A percentile compares a stretch with the other conserved stretches of the same genome.
These are phyloP conservation scores for Amphipoea oculea DNA, from an alignment of 2,888 invertebrate species.

Conservation along the genomic window DNA sequence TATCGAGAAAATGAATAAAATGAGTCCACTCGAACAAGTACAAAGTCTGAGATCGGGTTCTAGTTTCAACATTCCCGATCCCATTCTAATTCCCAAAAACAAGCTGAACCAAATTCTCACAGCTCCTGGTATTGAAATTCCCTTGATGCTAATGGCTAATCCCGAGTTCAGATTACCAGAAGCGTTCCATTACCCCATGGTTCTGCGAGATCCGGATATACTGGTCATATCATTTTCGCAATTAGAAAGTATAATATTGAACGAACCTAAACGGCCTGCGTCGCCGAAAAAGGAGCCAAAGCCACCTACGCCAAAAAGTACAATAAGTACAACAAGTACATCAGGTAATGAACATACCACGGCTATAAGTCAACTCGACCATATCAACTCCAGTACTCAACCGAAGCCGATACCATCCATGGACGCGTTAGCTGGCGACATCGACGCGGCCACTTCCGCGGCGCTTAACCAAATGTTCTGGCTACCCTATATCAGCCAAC, in stretches of 20 bases:
- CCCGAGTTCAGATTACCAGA: slow-evolving; percentile 94
- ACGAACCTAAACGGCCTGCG: slow-evolving; percentile 80
- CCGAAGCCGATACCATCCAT: slow-evolving; percentile 82
- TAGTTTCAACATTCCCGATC: slow-evolving; percentile 94
- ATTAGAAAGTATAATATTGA: slow-evolving; percentile 92
- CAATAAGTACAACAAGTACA: slow-evolving; percentile 70
- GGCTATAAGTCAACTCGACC: slow-evolving; percentile 73
- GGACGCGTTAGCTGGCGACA: slow-evolving; percentile 90
- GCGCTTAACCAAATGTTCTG: slow-evolving; percentile 94
- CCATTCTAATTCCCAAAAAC: slow-evolving; percentile 94
- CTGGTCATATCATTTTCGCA: slow-evolving; percentile 94
- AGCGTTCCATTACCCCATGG: slow-evolving; percentile 93
- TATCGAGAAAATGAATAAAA: slow-evolving; percentile 61
- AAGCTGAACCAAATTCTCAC: slow-evolving; percentile 93
- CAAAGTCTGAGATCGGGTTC: slow-evolving; percentile 92
- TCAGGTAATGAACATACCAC: slow-evolving; percentile 72
- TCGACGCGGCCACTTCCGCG: slow-evolving; percentile 93
- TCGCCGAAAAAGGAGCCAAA: slow-evolving; percentile 71
- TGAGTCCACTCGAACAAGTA: slow-evolving; percentile 93
- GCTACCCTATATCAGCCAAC: slow-evolving; percentile 92
- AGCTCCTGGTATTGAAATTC: slow-evolving; percentile 94
- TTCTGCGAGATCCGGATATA: slow-evolving; percentile 94
- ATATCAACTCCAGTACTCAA: slow-evolving; percentile 69
- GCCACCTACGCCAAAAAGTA: slow-evolving; percentile 70
- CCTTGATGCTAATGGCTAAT: slow-evolving; percentile 92